Evolutionary conservation across 2,113 vertebrate species (phyloP).

Genomic region (Turdus rufiventris): DNA sequence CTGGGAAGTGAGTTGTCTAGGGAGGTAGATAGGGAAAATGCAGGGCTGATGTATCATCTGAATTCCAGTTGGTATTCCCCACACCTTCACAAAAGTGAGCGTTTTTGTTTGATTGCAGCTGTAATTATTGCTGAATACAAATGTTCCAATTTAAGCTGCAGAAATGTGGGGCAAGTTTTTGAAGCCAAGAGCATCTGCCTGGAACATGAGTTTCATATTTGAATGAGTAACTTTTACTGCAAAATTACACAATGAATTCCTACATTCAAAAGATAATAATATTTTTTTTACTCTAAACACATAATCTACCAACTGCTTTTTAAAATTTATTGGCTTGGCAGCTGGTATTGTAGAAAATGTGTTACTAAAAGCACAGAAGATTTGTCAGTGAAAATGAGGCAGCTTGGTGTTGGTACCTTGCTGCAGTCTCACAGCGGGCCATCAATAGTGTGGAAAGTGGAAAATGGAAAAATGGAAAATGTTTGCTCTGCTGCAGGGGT

Average conservation of each 20-base stretch:
- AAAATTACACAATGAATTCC: conserved; percentile 42
- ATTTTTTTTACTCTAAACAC: conserved; percentile 44
- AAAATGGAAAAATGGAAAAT: neutral
- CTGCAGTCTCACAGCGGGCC: neutral
- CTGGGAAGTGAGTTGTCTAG: neutral
- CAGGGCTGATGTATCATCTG: neutral
- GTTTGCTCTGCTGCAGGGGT: neutral
- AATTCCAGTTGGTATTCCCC: neutral
- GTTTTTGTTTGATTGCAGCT: conserved; percentile 47
- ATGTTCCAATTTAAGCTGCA: conserved; percentile 30
- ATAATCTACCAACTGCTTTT: conserved; percentile 46
- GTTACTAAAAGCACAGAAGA: neutral
- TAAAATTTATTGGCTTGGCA: conserved; percentile 1
- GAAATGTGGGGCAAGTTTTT: conserved; percentile 41
- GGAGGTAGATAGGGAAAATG: neutral
- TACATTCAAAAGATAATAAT: conserved; percentile 2
- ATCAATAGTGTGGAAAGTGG: neutral
- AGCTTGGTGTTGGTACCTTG: neutral
- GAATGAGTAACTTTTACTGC: conserved; percentile 57
- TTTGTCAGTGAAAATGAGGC: neutral
- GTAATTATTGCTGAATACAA: conserved; percentile 51
- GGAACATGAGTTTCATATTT: conserved; percentile 18
- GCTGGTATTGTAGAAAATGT: neutral
- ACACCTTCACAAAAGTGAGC: conserved; percentile 12
- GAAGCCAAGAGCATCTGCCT: conserved; percentile 62